Evolutionary conservation across 2,888 invertebrate genomes (phyloP).

Genomic region (Osmoderma eremita): DNA sequence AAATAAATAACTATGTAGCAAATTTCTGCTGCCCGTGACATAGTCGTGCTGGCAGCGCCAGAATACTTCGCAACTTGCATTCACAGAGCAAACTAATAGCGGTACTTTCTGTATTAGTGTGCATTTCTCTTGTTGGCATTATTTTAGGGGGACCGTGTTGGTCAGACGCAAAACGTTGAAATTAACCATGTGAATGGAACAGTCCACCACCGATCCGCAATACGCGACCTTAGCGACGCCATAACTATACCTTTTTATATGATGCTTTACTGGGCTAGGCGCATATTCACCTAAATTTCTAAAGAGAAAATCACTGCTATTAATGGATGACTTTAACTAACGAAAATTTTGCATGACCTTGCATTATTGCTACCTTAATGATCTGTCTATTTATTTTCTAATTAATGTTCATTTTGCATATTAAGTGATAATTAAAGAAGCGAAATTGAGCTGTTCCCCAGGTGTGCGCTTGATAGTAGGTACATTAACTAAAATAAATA

Average conservation of each 20-base stretch:
- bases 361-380: too few species aligned
- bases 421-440: too few species aligned
- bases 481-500: too few species aligned
- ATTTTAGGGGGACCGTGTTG: slow-evolving; percentile 49
- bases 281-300: background rate
- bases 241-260: background rate
- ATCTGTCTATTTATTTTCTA: too few species aligned
- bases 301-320: background rate
- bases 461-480: too few species aligned
- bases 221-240: background rate
- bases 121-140: slow-evolving; percentile 44
- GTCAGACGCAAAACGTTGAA: slow-evolving; percentile 53
- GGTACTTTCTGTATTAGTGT: slow-evolving; percentile 42
- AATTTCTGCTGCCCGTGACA: slow-evolving; percentile 11
- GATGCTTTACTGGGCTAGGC: background rate
- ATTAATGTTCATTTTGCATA: too few species aligned
- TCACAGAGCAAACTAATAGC: slow-evolving; percentile 23
- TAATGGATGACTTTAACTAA: too few species aligned
- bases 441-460: too few species aligned
- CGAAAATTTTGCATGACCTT: too few species aligned
- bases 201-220: slow-evolving; percentile 41
- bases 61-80: slow-evolving; percentile 15
- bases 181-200: slow-evolving; percentile 55
- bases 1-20: slow-evolving; percentile 9
- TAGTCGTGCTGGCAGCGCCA: slow-evolving; percentile 16